Evolutionary conservation across 2,113 vertebrate genomes (phyloP).

Genomic region (Petrocephalus zakoni): DNA sequence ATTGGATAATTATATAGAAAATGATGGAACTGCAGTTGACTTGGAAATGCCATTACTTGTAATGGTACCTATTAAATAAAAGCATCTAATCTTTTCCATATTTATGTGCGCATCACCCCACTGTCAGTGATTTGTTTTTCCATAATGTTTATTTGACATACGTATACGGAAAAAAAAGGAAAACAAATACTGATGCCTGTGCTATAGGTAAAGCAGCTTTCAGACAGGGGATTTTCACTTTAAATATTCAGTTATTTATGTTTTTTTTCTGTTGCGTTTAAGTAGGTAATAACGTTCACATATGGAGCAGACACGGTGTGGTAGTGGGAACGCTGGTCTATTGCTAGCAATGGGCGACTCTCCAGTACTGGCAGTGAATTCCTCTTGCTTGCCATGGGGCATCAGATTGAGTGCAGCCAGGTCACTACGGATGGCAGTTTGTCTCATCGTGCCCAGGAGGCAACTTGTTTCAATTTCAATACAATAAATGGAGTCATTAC

Average conservation of each 20-base stretch:
- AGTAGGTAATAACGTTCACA: slow-evolving; percentile 22
- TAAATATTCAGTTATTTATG: not conserved
- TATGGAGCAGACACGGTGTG: not conserved
- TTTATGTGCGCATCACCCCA: slow-evolving; percentile 31
- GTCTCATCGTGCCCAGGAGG: slow-evolving; percentile 25
- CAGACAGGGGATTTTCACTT: not conserved
- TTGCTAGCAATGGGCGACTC: not conserved
- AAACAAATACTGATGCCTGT: slow-evolving; percentile 28
- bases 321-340: slow-evolving; percentile 21
- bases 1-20: slow-evolving; percentile 42
- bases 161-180: slow-evolving; percentile 42
- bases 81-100: slow-evolving; percentile 31
- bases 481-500: slow-evolving; percentile 22
- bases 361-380: slow-evolving; percentile 33
- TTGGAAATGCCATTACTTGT: slow-evolving; percentile 36
- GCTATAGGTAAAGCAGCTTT: slow-evolving; percentile 25
- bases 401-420: slow-evolving; percentile 35
- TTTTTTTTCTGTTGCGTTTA: slow-evolving; percentile 25
- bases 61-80: slow-evolving; percentile 44
- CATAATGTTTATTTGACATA: slow-evolving; percentile 30
- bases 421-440: slow-evolving; percentile 29
- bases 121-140: slow-evolving; percentile 26
- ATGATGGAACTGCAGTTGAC: slow-evolving; percentile 33
- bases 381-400: slow-evolving; percentile 37
- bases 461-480: slow-evolving; percentile 27